Evolutionary conservation across 2,888 invertebrate genomes (phyloP), one percentile per base, ranked within the genome.

Genomic region (Stenodera caucasica): DNA sequence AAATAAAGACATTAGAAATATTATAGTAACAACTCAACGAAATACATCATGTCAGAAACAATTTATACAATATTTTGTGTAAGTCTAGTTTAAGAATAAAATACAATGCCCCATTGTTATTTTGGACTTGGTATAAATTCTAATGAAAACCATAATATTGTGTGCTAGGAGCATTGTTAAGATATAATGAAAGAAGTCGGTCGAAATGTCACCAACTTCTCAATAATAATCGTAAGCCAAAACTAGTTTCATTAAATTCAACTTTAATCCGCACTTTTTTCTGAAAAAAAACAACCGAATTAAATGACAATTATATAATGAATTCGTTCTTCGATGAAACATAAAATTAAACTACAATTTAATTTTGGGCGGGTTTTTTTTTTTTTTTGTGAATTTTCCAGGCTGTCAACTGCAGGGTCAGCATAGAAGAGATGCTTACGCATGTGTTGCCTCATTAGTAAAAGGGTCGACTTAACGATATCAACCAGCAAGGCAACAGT

Each of bases 81-180:
- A 57, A 45, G 21, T 45, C 21, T 2, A 45, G 58, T 55, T 58
- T 64, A 63, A 67, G 63, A 59, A 64, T 64, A 65, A 65, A 69
- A 67, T 61, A 57, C 59, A 65, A 59, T 64, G 55, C 54, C 55
- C 68, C 49, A 68, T 70, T 70, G 70, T 70, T 61, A 21, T 45
- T 64, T 67, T n/a, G 66, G 67, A 66, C 66, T 55, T 21, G 21
- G 45, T 66, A 68, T 70, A 70, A 68, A 70, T 70, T 67, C 66
- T 66, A 61, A 62, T 61, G 63, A 62, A 67, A 67, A 65, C 57
- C 53, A 58, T 40, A 26, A 32, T 40, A 35, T 21, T 40, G 45
- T 45, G 3, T n/a, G n/a, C 21, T 45, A 45, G 11, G 15, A 7
- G 7, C 21, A 45, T 45, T 45, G 45, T 45, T 45, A 45, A 45